These are phyloP conservation scores for Eremobia ochroleuca DNA, from an alignment of 2,888 invertebrate species.

Conservation along the genomic window DNA sequence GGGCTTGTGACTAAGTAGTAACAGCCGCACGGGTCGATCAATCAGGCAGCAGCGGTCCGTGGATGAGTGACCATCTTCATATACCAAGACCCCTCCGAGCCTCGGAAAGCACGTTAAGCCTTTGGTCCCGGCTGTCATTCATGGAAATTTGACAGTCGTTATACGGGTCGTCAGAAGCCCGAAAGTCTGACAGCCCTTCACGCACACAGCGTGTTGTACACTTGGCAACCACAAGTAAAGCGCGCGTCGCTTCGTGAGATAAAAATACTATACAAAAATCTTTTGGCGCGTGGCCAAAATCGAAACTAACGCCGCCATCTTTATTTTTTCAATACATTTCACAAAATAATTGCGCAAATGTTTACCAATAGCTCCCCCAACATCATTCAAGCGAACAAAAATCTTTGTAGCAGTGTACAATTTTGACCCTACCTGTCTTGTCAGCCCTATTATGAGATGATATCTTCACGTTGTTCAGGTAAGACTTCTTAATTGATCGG, in stretches of 20 bases:
- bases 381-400: too few relatives aligned
- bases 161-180: background rate
- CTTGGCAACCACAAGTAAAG: background rate
- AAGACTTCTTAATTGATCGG: conserved; percentile 70
- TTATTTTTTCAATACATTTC: background rate
- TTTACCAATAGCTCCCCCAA: background rate
- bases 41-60: background rate
- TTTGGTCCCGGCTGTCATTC: background rate
- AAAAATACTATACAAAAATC: background rate
- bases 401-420: too few relatives aligned
- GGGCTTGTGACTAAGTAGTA: background rate
- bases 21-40: background rate
- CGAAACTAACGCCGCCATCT: background rate
- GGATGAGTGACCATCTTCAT: background rate
- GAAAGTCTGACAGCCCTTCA: background rate
- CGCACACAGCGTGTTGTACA: too few relatives aligned
- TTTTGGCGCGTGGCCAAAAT: background rate
- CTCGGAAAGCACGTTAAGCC: background rate
- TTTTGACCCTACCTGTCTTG: background rate
- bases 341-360: background rate
- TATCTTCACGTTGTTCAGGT: conserved; percentile 57
- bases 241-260: background rate
- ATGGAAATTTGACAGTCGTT: background rate
- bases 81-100: background rate
- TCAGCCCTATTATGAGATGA: conserved; percentile 53